These are phyloP conservation scores for Apostichopus japonicus DNA, from an alignment of 35 echinoderm and acorn worm species.

Conservation along the genomic window DNA sequence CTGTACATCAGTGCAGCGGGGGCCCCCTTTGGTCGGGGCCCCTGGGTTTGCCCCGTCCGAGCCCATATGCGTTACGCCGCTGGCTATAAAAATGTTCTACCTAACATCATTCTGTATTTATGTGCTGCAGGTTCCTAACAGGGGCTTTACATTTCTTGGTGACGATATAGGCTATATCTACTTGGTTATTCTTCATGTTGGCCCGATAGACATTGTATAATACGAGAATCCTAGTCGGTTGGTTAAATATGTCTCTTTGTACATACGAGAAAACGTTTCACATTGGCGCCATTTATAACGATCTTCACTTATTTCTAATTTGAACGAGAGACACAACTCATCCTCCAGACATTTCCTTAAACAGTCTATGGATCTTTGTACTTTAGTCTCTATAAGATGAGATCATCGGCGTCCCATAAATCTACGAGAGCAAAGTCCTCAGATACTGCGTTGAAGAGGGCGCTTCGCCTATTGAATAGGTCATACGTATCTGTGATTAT, in stretches of 20 bases:
- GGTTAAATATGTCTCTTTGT: not conserved
- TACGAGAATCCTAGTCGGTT: not conserved
- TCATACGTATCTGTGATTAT: too few species aligned
- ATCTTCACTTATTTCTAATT: not conserved
- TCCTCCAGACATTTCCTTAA: not conserved
- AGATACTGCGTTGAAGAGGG: not conserved
- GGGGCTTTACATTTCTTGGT: too few species aligned
- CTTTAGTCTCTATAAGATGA: not conserved
- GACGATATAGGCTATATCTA: too few species aligned
- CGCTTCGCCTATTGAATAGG: not conserved
- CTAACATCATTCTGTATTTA: too few species aligned
- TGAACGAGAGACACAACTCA: not conserved
- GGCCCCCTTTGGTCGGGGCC: too few species aligned
- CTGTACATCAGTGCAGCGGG: too few species aligned
- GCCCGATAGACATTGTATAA: not conserved
- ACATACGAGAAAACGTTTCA: slow-evolving; percentile 31
- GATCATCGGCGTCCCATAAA: not conserved
- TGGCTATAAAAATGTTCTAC: too few species aligned
- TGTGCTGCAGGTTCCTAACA: too few species aligned
- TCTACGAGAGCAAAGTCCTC: not conserved
- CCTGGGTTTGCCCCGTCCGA: too few species aligned
- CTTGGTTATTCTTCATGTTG: too few species aligned
- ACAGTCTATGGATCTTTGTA: not conserved
- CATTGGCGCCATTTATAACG: not conserved
- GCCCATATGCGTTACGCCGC: too few species aligned